Base-by-base conservation (phyloP, 2,888 invertebrate species). In the Lithophane ornitopus region DNA sequence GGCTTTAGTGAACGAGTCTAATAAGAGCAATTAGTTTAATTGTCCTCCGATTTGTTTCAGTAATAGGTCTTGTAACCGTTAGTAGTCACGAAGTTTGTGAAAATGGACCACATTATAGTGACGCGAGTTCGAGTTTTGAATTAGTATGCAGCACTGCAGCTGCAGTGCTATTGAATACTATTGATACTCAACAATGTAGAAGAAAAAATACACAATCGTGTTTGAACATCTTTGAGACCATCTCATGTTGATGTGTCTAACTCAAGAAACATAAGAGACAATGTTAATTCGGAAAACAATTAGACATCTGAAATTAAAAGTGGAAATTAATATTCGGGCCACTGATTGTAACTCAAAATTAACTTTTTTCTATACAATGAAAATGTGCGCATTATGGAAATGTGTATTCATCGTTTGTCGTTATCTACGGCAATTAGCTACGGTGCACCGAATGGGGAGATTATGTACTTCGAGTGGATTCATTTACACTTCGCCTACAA, bases 391-490 rank as follows among this genome's bases (percentile, higher is more conserved):
- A n/a, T 70, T 41, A 61, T 62, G 65, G 22, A 70, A 66, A 78
- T 54, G 54, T 72, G 54, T 73, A 72, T 82, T 68, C 22, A 69
- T 26, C 14, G 67, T 81, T 65, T 56, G 52, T 72, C 34, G 68
- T 78, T 79, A 83, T 79, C 83, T 79, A 19, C 49, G 69, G 69
- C 65, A 69, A 69, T 78, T 78, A 81, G 80, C 63, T 61, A 79
- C 52, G 68, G 78, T 78, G 80, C 69, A 82, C 39, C 7, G 59
- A 54, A 61, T 82, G 59, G 67, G 58, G 67, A 71, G 70, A 79
- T 82, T 79, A 78, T 61, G 61, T 71, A 71, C 61, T 75, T 61
- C 16, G 6, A 70, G 62, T 62, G 54, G 65, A 69, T 79, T 68
- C 34, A 80, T 84, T 84, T 68, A 65, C 54, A 77, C 52, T 49